Evolutionary conservation across 2,888 invertebrate genomes (phyloP), one percentile per base, ranked within the genome.

Genomic region (Eristalis pertinax): DNA sequence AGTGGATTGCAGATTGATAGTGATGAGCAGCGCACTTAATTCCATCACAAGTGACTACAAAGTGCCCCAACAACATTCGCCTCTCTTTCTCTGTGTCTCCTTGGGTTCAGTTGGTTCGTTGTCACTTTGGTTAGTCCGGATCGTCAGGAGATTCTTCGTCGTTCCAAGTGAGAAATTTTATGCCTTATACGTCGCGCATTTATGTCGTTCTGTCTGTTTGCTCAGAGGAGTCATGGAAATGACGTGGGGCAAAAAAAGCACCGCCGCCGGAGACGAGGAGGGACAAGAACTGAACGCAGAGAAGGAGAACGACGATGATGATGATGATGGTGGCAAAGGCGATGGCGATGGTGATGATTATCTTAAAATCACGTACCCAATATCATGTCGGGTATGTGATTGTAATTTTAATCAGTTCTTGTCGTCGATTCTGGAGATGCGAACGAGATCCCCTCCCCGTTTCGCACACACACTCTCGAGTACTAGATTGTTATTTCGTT

Each of bases 351-450:
- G 82, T 56, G 75, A 86, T 86, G 83, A 88, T 88, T 88, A 88
- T 88, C 88, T 84, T 84, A 69, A 80, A 84, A 88, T 88, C 88
- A 88, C 88, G 88, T 88, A 88, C 77, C 79, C 88, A 84, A 84
- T 88, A 88, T 88, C 88, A 88, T 84, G 88, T 88, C 83, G 84
- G 72, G 84, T 81, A 88, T 88, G 88, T 84, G 88, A 88, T 88
- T 81, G 88, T 84, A 83, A 88, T 88, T 88, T 88, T 88, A 88
- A 88, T 88, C 84, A 88, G 88, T 84, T 84, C 72, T 76, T 84
- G 84, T 80, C 86, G 82, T 86, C 78, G 76, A 73, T 85, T 86
- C 74, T 68, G 13, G 22, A 35, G 68, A 69, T 63, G 67, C 24
- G 76, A 32, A 38, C 38, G 50, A 50, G 50, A 50, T 50, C 19